Conservation (phyloP, 2,113 vertebrate species). For the Danionella cerebrum region DNA sequence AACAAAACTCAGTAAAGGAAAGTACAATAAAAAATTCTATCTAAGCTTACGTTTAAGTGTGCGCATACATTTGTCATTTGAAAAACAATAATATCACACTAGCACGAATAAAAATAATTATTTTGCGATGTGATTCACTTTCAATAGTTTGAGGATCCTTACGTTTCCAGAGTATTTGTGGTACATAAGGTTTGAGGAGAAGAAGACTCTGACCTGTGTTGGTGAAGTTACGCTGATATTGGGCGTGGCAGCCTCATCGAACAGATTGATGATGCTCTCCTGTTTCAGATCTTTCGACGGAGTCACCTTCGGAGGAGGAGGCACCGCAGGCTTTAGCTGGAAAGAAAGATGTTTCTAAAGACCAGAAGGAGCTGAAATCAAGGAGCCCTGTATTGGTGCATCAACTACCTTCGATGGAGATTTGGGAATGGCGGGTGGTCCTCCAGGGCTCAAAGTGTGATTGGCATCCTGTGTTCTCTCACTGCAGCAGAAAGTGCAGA, state of each 20-base stretch:
- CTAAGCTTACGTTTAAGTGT: too few relatives aligned
- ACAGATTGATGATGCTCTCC: constrained; percentile 94
- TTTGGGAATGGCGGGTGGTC: constrained; percentile 78
- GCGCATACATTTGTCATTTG: too few relatives aligned
- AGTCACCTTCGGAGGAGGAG: constrained; percentile 93
- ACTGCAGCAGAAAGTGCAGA: constrained; percentile 38
- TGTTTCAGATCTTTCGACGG: constrained; percentile 93
- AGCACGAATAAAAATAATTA: too few relatives aligned
- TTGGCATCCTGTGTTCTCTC: constrained; percentile 69
- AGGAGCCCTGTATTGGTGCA: not conserved
- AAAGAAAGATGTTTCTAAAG: not conserved
- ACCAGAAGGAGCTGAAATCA: too few relatives aligned
- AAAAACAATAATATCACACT: too few relatives aligned
- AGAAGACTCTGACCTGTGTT: constrained; percentile 80
- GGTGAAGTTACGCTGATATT: constrained; percentile 94
- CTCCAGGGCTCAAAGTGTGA: constrained; percentile 75
- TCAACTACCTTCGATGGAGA: constrained; percentile 87
- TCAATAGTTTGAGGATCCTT: too few relatives aligned
- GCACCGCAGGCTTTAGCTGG: constrained; percentile 88
- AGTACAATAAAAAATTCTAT: too few relatives aligned
- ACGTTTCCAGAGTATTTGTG: too few relatives aligned
- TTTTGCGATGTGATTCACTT: too few relatives aligned
- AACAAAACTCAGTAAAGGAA: too few relatives aligned
- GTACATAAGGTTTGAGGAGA: not conserved
- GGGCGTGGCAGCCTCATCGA: constrained; percentile 86